phyloP scores from a whole-genome alignment of 2,113 vertebrate genomes.

The Gila orcuttii region DNA sequence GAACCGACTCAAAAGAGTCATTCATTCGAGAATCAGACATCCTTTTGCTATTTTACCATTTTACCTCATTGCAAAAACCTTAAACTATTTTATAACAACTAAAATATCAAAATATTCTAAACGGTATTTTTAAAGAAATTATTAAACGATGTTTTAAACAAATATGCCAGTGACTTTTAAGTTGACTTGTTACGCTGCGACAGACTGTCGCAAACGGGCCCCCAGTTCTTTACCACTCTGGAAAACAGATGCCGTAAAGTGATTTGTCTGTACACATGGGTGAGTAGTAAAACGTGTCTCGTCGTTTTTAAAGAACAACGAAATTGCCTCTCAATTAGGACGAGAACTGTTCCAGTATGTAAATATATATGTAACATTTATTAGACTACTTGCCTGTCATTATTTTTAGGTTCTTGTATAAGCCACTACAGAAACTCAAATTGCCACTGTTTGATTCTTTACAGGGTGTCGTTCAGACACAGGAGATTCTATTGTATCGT shows the following conservation, averaged over 20 bases:
- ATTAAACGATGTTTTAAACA: background rate
- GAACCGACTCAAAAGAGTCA: background rate
- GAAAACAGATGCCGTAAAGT: background rate
- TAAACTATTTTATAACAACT: background rate
- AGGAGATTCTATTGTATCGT: background rate
- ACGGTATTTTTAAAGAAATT: background rate
- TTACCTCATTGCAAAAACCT: background rate
- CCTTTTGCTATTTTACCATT: background rate
- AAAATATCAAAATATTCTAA: background rate
- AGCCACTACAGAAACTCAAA: background rate
- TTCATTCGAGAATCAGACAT: background rate
- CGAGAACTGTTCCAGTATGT: background rate
- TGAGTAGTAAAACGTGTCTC: background rate
- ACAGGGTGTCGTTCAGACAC: background rate
- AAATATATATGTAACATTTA: background rate
- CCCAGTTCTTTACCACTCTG: background rate
- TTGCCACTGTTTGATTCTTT: background rate
- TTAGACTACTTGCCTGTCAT: background rate
- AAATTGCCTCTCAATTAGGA: background rate
- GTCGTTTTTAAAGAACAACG: background rate
- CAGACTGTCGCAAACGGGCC: constrained; percentile 25
- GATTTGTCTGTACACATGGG: constrained; percentile 37
- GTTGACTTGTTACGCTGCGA: background rate
- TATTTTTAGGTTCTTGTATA: background rate
- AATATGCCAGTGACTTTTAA: background rate